Conservation (phyloP, 2,888 invertebrate species). For the Hemicrepidius hirtus region DNA sequence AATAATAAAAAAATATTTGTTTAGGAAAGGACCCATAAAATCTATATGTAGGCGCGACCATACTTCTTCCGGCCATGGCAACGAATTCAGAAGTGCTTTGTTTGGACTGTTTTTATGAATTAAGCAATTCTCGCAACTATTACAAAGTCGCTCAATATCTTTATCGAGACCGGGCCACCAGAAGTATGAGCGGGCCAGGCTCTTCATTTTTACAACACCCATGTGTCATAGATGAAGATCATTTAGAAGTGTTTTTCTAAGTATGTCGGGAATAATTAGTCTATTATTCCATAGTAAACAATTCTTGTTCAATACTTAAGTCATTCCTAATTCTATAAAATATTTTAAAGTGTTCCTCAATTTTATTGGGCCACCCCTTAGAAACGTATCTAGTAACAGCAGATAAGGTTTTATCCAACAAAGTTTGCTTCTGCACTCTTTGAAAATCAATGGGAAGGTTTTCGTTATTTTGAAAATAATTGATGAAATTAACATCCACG, state of each 20-base stretch:
- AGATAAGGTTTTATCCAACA: background rate
- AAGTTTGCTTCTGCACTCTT: background rate
- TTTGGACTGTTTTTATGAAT: background rate
- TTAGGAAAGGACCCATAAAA: conserved; percentile 18
- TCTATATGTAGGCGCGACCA: conserved; percentile 22
- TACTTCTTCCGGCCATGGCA: background rate
- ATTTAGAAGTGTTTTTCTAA: conserved; percentile 29
- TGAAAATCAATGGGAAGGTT: background rate
- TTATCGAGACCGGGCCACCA: conserved; percentile 52
- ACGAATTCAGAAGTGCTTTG: background rate
- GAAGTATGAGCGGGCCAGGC: conserved; percentile 46
- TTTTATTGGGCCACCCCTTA: background rate
- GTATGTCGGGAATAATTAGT: conserved; percentile 30
- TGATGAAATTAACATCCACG: background rate
- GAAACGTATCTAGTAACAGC: background rate
- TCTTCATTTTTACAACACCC: conserved; percentile 47
- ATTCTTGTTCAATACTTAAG: conserved; percentile 3
- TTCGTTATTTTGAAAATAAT: conserved; percentile 9
- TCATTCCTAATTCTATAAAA: background rate
- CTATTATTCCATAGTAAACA: conserved; percentile 32
- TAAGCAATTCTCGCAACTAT: conserved; percentile 6
- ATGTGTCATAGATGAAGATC: conserved; percentile 40
- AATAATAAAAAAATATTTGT: conserved; percentile 29
- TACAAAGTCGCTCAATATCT: conserved; percentile 38
- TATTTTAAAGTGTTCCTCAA: background rate